These are phyloP conservation scores for Drosophila ercepeae DNA, from an alignment of 1,140 invertebrate genomes.

Conservation along the genomic window DNA sequence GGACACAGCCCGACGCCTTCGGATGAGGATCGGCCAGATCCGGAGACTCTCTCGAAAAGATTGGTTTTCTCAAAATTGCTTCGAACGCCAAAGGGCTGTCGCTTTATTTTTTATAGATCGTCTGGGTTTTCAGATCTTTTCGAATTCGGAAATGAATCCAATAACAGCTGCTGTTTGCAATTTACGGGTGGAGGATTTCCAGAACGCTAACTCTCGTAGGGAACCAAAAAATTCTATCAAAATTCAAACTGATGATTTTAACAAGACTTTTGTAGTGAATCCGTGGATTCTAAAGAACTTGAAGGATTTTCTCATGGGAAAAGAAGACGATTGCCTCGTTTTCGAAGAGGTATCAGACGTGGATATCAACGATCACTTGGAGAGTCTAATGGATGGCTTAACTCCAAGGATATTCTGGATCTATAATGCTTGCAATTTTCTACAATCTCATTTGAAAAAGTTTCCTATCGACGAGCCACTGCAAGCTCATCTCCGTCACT, in stretches of 20 bases:
- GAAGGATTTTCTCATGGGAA: background rate
- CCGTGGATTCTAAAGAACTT: background rate
- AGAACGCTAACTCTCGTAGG: background rate
- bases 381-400: background rate
- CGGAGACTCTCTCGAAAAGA: background rate
- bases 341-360: background rate
- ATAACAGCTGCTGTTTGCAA: background rate
- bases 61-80: background rate
- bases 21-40: background rate
- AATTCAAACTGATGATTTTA: background rate
- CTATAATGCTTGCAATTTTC: background rate
- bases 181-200: background rate
- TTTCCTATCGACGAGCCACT: background rate
- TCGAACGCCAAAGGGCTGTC: background rate
- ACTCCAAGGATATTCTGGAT: background rate
- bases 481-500: background rate
- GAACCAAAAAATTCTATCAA: background rate
- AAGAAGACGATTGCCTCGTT: background rate
- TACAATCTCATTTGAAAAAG: background rate
- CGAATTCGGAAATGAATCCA: background rate
- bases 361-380: background rate
- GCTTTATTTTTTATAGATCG: background rate
- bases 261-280: background rate
- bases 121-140: background rate
- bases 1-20: background rate